Evolutionary conservation across 92 coral and sea anemone species (phyloP), one percentile per base, ranked within the genome.

Genomic region (Porites lobata): DNA sequence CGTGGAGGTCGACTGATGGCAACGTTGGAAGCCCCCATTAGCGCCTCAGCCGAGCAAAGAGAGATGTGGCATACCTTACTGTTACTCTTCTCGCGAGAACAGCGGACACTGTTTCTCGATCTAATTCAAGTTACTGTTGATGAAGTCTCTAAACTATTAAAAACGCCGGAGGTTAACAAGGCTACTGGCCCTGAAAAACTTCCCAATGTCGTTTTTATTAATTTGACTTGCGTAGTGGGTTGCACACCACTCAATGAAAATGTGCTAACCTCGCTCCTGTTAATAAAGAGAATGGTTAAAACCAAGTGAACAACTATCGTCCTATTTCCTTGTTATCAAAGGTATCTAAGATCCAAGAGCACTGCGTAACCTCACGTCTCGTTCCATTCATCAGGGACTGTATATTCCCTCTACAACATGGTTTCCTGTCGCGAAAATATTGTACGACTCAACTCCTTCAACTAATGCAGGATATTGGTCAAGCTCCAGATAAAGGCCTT

Each of bases 391-490:
- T 72, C 24, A 18, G 29, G 62, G 68, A 72, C 71, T 62, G 69
- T 38, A 50, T 89, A 19, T 76, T 13, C 70, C 19, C 62, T 5
- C 21, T 78, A 11, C 83, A 78, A 67, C 67, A 78, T 78, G 83
- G 47, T 13, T 78, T 78, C 66, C 70, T 78, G 79, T 61, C 1
- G 20, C 75, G 20, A 21, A 38, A 59, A 21, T 26, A 67, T 62
- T 77, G 67, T 65, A 19, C 47, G 47, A 32, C 82, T 7, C 87
- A 88, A 81, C 73, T 87, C 13, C 67, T 91, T 26, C 47, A 74
- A 52, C 81, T 88, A 21, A 76, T 91, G 18, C 92, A 91, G 56
- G 64, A 83, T 53, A 77, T 83, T n/a, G 89, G 80, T 29, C 68
- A 69, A 14, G 50, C 81, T 4, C 83, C 83, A 0, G 82, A 87